Percentiles rank a stretch among this genome's conserved stretches.
Evolutionary conservation across 2,888 invertebrate genomes (phyloP).

Genomic region (Cerastoderma edule): DNA sequence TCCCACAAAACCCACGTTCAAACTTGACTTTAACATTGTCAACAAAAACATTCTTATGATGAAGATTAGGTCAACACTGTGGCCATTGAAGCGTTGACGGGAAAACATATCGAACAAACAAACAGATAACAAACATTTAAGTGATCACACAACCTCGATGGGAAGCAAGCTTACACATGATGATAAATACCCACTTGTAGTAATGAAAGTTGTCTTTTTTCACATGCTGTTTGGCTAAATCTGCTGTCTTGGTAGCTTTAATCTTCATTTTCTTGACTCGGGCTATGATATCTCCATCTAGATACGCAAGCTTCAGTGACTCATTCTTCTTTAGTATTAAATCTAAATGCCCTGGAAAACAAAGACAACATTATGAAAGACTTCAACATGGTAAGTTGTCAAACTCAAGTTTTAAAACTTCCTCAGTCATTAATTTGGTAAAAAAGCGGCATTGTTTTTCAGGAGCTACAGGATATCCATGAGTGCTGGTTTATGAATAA

Average conservation of each 20-base stretch:
- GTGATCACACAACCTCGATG: not conserved
- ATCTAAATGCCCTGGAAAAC: conserved; percentile 50
- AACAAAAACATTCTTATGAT: not conserved
- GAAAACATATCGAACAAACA: not conserved
- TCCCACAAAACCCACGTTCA: not conserved
- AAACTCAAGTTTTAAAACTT: too few species aligned
- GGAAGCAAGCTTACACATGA: not conserved
- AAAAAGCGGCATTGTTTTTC: too few species aligned
- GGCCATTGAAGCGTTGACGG: not conserved
- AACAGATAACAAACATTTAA: not conserved
- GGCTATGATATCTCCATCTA: conserved; percentile 48
- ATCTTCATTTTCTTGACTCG: conserved; percentile 58
- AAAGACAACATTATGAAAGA: conserved; percentile 4
- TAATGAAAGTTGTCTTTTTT: conserved; percentile 69
- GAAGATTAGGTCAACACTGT: not conserved
- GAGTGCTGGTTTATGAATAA: too few species aligned
- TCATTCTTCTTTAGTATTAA: conserved; percentile 40
- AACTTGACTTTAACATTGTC: not conserved
- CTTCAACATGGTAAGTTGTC: too few species aligned
- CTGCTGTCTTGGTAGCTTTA: conserved; percentile 57
- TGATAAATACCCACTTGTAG: conserved; percentile 58
- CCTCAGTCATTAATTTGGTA: too few species aligned
- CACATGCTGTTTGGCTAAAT: conserved; percentile 67
- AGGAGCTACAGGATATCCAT: too few species aligned
- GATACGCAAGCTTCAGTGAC: conserved; percentile 39